Conservation (phyloP, 2,888 invertebrate genomes). For the Ichneumoninae sp. region DNA sequence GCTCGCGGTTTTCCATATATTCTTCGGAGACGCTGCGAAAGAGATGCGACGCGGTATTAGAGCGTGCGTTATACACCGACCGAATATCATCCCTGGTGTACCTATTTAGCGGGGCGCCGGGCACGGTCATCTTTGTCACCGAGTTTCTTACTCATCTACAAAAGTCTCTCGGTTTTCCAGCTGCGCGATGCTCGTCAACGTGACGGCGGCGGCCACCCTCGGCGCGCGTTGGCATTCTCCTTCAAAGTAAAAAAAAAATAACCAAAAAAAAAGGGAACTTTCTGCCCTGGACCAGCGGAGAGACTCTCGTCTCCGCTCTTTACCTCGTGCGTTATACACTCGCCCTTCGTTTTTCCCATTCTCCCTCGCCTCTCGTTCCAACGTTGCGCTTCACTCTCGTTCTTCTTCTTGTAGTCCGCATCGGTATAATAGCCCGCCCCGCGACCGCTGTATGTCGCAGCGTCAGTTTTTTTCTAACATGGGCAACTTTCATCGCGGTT, state of each 20-base stretch:
- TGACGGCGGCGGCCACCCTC: constrained; percentile 81
- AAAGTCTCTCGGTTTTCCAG: constrained; percentile 79
- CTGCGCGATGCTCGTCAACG: constrained; percentile 83
- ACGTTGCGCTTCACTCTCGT: constrained; percentile 23
- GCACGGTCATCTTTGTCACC: constrained; percentile 56
- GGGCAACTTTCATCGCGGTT: constrained; percentile 1
- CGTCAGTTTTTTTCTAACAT: constrained; percentile 58
- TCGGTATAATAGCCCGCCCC: constrained; percentile 74
- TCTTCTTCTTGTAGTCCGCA: constrained; percentile 57
- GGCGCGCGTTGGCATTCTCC: constrained; percentile 75
- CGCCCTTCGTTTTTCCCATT: constrained; percentile 34
- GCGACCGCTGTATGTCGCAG: constrained; percentile 65
- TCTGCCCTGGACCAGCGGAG: constrained; percentile 62
- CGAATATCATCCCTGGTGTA: constrained; percentile 53
- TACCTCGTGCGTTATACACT: constrained; percentile 51
- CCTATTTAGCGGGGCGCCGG: constrained; percentile 56
- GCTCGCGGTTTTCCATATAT: constrained; percentile 38
- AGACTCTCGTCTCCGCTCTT: constrained; percentile 59
- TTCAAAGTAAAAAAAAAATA: constrained; percentile 63
- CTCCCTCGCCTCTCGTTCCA: constrained; percentile 41
- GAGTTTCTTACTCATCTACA: constrained; percentile 65
- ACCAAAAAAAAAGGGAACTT: constrained; percentile 42
- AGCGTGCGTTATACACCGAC: constrained; percentile 8
- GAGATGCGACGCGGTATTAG: constrained; percentile 4
- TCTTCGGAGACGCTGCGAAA: constrained; percentile 15